Conservation (phyloP, 2,797 vertebrate species). For the Leucoraja ocellata region DNA sequence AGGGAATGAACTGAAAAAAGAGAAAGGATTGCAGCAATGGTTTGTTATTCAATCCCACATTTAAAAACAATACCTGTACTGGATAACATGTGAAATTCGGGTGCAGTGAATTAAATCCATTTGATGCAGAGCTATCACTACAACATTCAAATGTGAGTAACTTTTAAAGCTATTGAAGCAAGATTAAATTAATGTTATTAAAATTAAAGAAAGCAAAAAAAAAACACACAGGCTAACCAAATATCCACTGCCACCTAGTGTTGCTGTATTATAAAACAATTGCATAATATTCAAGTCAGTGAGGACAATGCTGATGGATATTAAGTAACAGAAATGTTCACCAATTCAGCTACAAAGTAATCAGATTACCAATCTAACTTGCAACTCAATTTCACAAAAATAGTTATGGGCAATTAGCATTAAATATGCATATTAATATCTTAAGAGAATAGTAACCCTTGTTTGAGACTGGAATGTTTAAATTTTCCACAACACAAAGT, state of each 20-base stretch:
- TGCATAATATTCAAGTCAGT: neutral
- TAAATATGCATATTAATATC: neutral
- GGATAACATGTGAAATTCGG: neutral
- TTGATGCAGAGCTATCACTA: neutral
- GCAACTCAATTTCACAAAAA: neutral
- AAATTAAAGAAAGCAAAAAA: too few species aligned
- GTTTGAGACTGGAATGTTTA: neutral
- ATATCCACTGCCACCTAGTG: conserved; percentile 33
- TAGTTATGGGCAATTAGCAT: too few species aligned
- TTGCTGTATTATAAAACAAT: neutral
- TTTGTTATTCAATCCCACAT: neutral
- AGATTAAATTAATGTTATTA: neutral
- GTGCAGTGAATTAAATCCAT: neutral
- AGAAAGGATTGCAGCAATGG: neutral
- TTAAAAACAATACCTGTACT: neutral
- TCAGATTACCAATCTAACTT: neutral
- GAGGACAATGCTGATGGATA: neutral
- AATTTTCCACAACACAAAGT: neutral
- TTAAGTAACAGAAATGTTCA: neutral
- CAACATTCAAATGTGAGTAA: neutral
- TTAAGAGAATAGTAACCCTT: neutral
- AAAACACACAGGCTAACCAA: neutral
- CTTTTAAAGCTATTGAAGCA: neutral
- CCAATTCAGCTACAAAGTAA: neutral
- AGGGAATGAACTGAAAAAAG: neutral